Percentiles rank a stretch among this genome's conserved stretches.
These are phyloP conservation scores for Oreochromis aureus DNA, from an alignment of 2,113 vertebrate species.

Conservation along the genomic window DNA sequence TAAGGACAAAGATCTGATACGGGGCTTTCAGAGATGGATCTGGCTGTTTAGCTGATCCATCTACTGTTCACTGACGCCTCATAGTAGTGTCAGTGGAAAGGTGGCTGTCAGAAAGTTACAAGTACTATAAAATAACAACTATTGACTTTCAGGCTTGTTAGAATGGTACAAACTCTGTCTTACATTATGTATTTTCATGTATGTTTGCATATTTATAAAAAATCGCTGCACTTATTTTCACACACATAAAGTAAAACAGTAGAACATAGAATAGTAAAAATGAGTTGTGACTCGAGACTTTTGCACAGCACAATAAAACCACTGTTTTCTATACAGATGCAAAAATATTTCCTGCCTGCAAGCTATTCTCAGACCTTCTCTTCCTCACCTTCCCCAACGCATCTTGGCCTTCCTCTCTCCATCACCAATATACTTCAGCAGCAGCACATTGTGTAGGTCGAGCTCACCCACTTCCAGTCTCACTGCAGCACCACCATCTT, in stretches of 20 bases:
- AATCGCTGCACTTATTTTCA: neutral
- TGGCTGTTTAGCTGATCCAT: neutral
- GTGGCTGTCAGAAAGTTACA: neutral
- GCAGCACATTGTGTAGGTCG: neutral
- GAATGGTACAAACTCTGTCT: neutral
- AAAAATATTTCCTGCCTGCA: neutral
- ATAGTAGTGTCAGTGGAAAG: neutral
- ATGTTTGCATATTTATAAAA: neutral
- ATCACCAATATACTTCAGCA: neutral
- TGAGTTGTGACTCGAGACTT: neutral
- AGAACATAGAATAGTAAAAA: neutral
- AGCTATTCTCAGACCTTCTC: neutral
- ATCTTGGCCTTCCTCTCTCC: neutral
- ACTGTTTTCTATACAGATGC: neutral
- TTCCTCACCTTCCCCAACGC: neutral
- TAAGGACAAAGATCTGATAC: neutral
- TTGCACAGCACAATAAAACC: neutral
- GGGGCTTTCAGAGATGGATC: rapidly evolving
- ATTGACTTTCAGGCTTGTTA: neutral
- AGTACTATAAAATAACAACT: neutral
- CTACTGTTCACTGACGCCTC: neutral
- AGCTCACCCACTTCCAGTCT: neutral
- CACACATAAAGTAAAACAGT: neutral
- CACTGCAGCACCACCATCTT: neutral
- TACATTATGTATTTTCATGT: neutral